Evolutionary conservation across 2,888 invertebrate species (phyloP).

Genomic region (Epirrhoe alternata): DNA sequence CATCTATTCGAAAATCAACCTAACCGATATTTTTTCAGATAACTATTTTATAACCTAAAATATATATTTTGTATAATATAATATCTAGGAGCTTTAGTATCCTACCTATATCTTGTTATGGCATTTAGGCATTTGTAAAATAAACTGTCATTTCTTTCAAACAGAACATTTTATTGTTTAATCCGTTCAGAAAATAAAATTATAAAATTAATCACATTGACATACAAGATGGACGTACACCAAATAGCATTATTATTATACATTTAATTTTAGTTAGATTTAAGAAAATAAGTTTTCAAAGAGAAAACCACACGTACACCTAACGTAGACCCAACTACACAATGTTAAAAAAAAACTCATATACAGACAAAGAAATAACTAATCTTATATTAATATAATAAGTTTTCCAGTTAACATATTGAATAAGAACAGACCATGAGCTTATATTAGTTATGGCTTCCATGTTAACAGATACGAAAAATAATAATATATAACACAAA

Average conservation of each 20-base stretch:
- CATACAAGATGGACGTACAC: slow-evolving; percentile 84
- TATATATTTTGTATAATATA: too few relatives aligned
- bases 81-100: too few relatives aligned
- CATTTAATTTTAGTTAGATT: slow-evolving; percentile 75
- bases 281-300: slow-evolving; percentile 70
- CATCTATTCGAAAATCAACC: too few relatives aligned
- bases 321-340: slow-evolving; percentile 80
- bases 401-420: slow-evolving; percentile 62
- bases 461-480: slow-evolving; percentile 66
- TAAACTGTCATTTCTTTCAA: slow-evolving; percentile 78
- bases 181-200: slow-evolving; percentile 82
- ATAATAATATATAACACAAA: slow-evolving; percentile 83
- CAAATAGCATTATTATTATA: slow-evolving; percentile 79
- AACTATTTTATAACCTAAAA: too few relatives aligned
- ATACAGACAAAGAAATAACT: slow-evolving; percentile 83
- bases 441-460: slow-evolving; percentile 63
- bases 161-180: slow-evolving; percentile 85
- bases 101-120: too few relatives aligned
- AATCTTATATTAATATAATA: slow-evolving; percentile 64
- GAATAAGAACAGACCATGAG: slow-evolving; percentile 51
- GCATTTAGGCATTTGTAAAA: slow-evolving; percentile 38
- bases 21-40: too few relatives aligned
- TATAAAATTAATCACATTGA: slow-evolving; percentile 81
- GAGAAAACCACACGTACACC: slow-evolving; percentile 73
- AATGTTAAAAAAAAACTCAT: slow-evolving; percentile 79